phyloP scores from a whole-genome alignment of 2,888 invertebrate species.

The Cetonia aurata region DNA sequence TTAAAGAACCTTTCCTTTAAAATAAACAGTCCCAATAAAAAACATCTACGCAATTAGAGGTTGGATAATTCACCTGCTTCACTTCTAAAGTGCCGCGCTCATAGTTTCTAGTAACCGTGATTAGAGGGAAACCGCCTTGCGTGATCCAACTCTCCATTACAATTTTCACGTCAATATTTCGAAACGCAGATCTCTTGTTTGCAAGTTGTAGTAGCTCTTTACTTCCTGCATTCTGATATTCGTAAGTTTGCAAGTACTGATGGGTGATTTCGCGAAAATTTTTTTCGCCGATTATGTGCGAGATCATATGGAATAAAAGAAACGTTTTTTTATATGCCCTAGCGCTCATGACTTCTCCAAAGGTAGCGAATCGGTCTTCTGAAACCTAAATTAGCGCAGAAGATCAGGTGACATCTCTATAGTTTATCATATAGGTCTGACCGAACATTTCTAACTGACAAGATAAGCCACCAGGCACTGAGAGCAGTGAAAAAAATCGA shows the following conservation, averaged over 20 bases:
- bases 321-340: slow-evolving; percentile 91
- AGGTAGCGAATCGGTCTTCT: slow-evolving; percentile 81
- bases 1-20: slow-evolving; percentile 54
- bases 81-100: slow-evolving; percentile 69
- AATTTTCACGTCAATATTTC: slow-evolving; percentile 74
- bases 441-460: too few species aligned
- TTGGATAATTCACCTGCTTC: slow-evolving; percentile 68
- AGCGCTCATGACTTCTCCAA: slow-evolving; percentile 83
- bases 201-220: slow-evolving; percentile 86
- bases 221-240: slow-evolving; percentile 83
- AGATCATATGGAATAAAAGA: slow-evolving; percentile 92
- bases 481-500: too few species aligned
- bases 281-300: slow-evolving; percentile 83
- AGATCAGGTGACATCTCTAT: too few species aligned
- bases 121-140: slow-evolving; percentile 86
- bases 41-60: background rate
- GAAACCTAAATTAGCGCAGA: slow-evolving; percentile 68
- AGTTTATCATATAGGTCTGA: too few species aligned
- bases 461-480: too few species aligned
- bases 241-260: slow-evolving; percentile 75
- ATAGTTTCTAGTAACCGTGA: slow-evolving; percentile 76
- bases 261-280: slow-evolving; percentile 78
- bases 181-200: slow-evolving; percentile 66
- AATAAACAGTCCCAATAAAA: too few species aligned
- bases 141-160: slow-evolving; percentile 92